A percentile compares a stretch with the other conserved stretches of the same genome.
Evolutionary conservation across 2,888 invertebrate species (phyloP).

Genomic region (Matsumyia berberina): DNA sequence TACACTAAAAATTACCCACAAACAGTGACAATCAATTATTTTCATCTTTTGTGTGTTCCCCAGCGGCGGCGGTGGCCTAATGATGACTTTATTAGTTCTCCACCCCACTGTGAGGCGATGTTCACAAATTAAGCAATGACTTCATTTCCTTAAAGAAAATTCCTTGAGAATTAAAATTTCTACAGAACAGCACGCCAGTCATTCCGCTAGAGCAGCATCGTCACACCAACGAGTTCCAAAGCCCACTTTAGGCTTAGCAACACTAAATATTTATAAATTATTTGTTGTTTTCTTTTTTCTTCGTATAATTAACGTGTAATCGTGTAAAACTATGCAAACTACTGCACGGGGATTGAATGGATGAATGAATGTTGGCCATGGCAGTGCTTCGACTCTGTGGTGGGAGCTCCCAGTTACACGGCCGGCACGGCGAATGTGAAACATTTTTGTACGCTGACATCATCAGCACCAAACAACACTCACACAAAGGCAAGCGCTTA

Average conservation of each 20-base stretch:
- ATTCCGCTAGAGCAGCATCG: neutral
- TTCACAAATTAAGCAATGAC: conserved; percentile 45
- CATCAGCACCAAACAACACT: conserved; percentile 22
- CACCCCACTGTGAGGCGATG: neutral
- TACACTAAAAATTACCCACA: neutral
- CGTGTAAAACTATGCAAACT: conserved; percentile 45
- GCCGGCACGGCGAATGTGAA: conserved; percentile 37
- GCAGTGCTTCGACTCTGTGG: conserved; percentile 27
- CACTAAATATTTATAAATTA: conserved; percentile 14
- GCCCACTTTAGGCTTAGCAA: conserved; percentile 38
- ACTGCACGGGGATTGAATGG: conserved; percentile 17
- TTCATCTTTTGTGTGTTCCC: neutral
- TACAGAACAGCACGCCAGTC: conserved; percentile 7
- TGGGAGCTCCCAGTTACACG: conserved; percentile 1
- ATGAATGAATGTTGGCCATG: conserved; percentile 35
- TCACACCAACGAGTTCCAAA: conserved; percentile 14
- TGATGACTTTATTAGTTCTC: neutral
- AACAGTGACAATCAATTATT: neutral
- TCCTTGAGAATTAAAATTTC: conserved; percentile 37
- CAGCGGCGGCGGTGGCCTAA: neutral
- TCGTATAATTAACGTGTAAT: conserved; percentile 13
- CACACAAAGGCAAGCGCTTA: neutral
- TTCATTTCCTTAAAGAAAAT: conserved; percentile 55
- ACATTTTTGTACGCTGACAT: conserved; percentile 66
- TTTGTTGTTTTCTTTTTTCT: neutral